phyloP scores from a whole-genome alignment of 53 echinoderm and acorn worm species.

The Actinopyga echinites region DNA sequence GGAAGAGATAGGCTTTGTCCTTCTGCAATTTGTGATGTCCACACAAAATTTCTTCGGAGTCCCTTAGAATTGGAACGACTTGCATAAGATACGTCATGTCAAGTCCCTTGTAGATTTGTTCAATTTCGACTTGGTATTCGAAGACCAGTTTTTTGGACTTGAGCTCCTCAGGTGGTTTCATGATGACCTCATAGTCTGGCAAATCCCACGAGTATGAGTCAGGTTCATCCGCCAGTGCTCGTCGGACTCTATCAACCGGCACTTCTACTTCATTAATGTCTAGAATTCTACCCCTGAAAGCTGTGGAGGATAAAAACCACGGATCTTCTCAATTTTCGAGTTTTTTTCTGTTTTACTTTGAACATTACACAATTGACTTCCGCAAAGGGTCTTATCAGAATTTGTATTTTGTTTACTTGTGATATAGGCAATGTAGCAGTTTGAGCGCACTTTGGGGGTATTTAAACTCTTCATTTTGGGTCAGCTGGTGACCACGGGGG shows the following conservation, averaged over 20 bases:
- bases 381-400: too few relatives aligned
- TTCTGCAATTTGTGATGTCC: not conserved
- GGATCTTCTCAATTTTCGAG: too few relatives aligned
- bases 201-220: not conserved
- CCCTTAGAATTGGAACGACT: not conserved
- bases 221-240: not conserved
- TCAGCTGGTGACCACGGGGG: too few relatives aligned
- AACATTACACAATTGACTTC: too few relatives aligned
- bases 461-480: too few relatives aligned
- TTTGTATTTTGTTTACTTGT: too few relatives aligned
- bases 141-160: not conserved
- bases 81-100: not conserved
- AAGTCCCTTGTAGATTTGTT: not conserved
- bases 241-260: not conserved
- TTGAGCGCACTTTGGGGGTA: too few relatives aligned
- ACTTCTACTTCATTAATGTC: not conserved
- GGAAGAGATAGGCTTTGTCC: not conserved
- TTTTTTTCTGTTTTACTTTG: too few relatives aligned
- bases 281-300: not conserved
- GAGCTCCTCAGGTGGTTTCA: not conserved
- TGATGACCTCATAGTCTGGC: not conserved
- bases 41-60: not conserved
- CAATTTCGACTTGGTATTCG: conserved; percentile 3
- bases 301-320: not conserved
- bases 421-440: too few relatives aligned